Evolutionary conservation across 1,140 invertebrate genomes (phyloP).

Genomic region (Hylyphantes graminicola): DNA sequence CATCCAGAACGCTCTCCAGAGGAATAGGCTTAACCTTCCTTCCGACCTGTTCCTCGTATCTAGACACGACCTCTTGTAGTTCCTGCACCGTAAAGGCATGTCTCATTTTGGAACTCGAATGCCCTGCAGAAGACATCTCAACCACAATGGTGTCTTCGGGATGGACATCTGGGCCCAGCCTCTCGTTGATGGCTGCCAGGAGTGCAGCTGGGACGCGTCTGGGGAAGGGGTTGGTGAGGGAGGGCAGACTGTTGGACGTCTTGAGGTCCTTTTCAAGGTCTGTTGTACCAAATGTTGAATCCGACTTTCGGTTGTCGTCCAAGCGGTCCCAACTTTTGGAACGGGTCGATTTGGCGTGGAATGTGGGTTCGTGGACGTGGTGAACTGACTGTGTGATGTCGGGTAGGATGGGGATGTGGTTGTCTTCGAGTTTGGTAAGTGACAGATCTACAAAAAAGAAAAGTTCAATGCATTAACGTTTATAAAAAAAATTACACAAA

Average conservation of each 20-base stretch:
- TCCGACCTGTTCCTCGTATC: constrained; percentile 41
- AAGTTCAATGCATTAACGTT: background rate
- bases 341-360: constrained; percentile 2
- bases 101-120: constrained; percentile 39
- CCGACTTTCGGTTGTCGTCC: constrained; percentile 4
- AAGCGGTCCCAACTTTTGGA: constrained; percentile 57
- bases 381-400: constrained; percentile 5
- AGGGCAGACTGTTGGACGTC: constrained; percentile 24
- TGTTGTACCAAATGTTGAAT: background rate
- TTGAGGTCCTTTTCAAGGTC: background rate
- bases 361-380: background rate
- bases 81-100: constrained; percentile 55
- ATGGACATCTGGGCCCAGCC: constrained; percentile 30
- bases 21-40: constrained; percentile 47
- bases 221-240: constrained; percentile 41
- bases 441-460: background rate
- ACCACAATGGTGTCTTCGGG: constrained; percentile 46
- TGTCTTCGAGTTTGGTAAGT: background rate
- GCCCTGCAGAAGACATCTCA: constrained; percentile 33
- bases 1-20: constrained; percentile 48
- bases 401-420: constrained; percentile 24
- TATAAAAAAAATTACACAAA: no score
- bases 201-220: constrained; percentile 44
- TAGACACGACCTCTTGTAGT: constrained; percentile 28
- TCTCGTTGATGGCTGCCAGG: constrained; percentile 44